Percentiles rank a stretch among this genome's conserved stretches.
phyloP scores from a whole-genome alignment of 2,113 vertebrate genomes.

The Nettapus auritus region DNA sequence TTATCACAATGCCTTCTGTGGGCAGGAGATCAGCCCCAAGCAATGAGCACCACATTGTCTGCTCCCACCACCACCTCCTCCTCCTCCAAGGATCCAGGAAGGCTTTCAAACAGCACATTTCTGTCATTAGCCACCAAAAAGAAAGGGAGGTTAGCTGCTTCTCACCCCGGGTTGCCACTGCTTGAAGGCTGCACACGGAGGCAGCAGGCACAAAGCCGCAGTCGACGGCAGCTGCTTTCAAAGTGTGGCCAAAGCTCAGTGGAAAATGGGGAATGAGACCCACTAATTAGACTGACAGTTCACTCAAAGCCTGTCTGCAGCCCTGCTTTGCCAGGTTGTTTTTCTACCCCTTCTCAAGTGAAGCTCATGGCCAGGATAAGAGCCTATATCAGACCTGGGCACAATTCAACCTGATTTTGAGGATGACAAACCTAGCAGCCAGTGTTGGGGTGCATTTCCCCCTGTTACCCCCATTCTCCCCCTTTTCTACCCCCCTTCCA shows the following conservation, averaged over 20 bases:
- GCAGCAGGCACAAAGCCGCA: background rate
- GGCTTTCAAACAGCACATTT: background rate
- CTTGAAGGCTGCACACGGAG: background rate
- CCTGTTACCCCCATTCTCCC: background rate
- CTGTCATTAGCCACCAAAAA: background rate
- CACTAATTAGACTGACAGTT: background rate
- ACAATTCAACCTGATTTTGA: background rate
- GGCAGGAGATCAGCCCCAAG: background rate
- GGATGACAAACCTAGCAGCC: background rate
- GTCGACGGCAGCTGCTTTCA: background rate
- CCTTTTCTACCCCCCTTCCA: background rate
- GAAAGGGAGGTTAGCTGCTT: background rate
- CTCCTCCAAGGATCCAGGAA: background rate
- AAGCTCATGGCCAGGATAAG: background rate
- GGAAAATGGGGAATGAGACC: background rate
- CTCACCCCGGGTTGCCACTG: background rate
- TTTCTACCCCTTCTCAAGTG: background rate
- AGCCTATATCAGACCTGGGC: background rate
- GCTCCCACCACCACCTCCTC: background rate
- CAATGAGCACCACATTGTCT: background rate
- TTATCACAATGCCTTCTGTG: background rate
- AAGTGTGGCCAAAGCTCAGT: background rate
- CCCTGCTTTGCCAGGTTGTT: background rate
- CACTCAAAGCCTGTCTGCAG: background rate
- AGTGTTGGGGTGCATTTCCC: accelerated